Conservation (phyloP, 2,888 invertebrate species). For the Philhelius pedissequus region DNA sequence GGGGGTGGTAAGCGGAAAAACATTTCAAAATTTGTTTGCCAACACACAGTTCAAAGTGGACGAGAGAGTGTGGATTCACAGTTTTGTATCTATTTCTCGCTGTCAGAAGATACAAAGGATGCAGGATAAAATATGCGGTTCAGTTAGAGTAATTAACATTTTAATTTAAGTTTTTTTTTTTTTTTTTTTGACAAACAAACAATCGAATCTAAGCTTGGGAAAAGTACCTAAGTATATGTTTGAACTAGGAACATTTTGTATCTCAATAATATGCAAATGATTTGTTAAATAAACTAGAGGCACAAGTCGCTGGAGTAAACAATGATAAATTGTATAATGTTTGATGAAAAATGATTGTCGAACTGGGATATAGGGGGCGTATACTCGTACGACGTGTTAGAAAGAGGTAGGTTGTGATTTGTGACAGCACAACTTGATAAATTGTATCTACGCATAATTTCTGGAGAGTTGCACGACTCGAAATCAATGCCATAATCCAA, state of each 20-base stretch:
- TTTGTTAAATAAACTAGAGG: conserved; percentile 29
- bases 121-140: conserved; percentile 51
- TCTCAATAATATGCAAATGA: conserved; percentile 64
- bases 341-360: background rate
- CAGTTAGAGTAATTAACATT: conserved; percentile 62
- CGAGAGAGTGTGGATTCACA: conserved; percentile 32
- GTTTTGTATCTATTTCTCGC: conserved; percentile 55
- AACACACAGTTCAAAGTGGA: conserved; percentile 60
- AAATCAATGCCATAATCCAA: too few relatives aligned
- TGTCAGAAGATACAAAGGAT: background rate
- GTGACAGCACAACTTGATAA: background rate
- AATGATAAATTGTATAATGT: conserved; percentile 28
- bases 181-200: background rate
- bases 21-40: conserved; percentile 66
- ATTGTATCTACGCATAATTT: background rate
- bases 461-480: too few relatives aligned
- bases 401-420: background rate
- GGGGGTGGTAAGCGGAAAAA: conserved; percentile 18
- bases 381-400: background rate
- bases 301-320: conserved; percentile 57
- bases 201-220: background rate
- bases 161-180: conserved; percentile 10
- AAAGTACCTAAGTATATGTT: background rate
- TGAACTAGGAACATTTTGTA: conserved; percentile 33
- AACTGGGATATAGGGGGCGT: background rate